Base-by-base conservation (phyloP, 2,113 vertebrate genomes). In the Myrmecobius fasciatus region DNA sequence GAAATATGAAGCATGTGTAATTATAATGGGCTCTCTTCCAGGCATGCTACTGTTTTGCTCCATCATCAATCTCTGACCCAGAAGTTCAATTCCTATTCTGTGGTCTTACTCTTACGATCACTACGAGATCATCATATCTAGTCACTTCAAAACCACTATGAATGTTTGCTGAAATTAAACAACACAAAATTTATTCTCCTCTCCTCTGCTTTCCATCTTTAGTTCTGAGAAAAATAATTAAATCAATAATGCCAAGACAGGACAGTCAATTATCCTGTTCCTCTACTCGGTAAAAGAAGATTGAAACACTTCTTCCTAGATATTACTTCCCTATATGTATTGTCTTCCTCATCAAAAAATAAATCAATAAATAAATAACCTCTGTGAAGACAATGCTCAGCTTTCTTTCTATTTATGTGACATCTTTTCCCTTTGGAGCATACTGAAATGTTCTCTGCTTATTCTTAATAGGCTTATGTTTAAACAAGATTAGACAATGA, bases 121-220 rank as follows among this genome's bases (percentile, higher is more conserved):
- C 14, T 8, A 5, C n/a, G 12, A 7, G 4, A 75, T 75, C 36
- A 75, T n/a, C 36, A 75, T n/a, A 75, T n/a, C 60, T 75, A n/a
- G 67, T 0, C 14, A 75, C 5, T 36, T 36, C 14, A n/a, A n/a
- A n/a, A 5, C 1, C 4, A 75, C 14, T 3, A 36, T 3, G 4
- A 12, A 67, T 3, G 17, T 14, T n/a, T n/a, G n/a, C n/a, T n/a
- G n/a, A n/a, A n/a, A n/a, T n/a, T n/a, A n/a, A n/a, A n/a, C n/a
- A n/a, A n/a, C n/a, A n/a, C n/a, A n/a, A n/a, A n/a, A n/a, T 8
- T 75, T 75, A n/a, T 75, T 36, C 67, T 75, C 17, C 17, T n/a
- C 17, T 75, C 5, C 14, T n/a, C 36, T 75, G 14, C 67, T 75
- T 75, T 75, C 67, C 36, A 75, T 75, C 12, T 75, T n/a, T 75